Evolutionary conservation across 2,888 invertebrate species (phyloP).

Genomic region (Drosophila ochracea): DNA sequence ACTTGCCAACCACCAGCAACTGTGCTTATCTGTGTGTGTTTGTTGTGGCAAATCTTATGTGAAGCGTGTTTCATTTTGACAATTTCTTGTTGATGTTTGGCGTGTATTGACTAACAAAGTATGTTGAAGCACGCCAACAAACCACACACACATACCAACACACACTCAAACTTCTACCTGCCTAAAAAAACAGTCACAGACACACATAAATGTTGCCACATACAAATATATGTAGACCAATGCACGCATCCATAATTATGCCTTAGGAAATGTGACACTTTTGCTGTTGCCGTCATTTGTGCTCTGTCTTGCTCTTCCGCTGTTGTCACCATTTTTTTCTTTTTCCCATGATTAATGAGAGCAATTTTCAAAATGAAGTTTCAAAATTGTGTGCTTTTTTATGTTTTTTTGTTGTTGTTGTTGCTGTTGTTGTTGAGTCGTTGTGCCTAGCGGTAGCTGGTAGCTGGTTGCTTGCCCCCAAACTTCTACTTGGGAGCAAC

Average conservation of each 20-base stretch:
- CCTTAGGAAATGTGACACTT: constrained; percentile 19
- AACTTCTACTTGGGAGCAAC: constrained; percentile 11
- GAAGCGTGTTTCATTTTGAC: constrained; percentile 26
- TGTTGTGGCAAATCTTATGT: constrained; percentile 17
- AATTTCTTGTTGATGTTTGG: constrained; percentile 53
- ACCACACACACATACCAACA: constrained; percentile 6
- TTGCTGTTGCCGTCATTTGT: constrained; percentile 9
- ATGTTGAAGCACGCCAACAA: constrained; percentile 46
- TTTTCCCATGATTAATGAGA: constrained; percentile 68
- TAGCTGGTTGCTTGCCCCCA: not conserved
- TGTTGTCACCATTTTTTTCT: constrained; percentile 26
- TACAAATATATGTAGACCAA: not conserved
- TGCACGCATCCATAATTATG: constrained; percentile 40
- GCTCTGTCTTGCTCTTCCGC: not conserved
- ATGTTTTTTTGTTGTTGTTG: too few species aligned
- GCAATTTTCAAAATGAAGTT: constrained; percentile 71
- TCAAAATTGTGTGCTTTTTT: constrained; percentile 38
- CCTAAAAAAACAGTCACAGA: constrained; percentile 7
- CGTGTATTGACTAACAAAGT: constrained; percentile 65
- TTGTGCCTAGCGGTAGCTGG: not conserved
- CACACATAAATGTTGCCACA: constrained; percentile 5
- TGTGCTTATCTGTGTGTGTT: constrained; percentile 1
- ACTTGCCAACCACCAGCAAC: not conserved
- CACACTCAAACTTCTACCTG: not conserved
- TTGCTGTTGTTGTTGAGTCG: not conserved